phyloP scores from a whole-genome alignment of 1,140 invertebrate species.

The Lordiphosa mommai region DNA sequence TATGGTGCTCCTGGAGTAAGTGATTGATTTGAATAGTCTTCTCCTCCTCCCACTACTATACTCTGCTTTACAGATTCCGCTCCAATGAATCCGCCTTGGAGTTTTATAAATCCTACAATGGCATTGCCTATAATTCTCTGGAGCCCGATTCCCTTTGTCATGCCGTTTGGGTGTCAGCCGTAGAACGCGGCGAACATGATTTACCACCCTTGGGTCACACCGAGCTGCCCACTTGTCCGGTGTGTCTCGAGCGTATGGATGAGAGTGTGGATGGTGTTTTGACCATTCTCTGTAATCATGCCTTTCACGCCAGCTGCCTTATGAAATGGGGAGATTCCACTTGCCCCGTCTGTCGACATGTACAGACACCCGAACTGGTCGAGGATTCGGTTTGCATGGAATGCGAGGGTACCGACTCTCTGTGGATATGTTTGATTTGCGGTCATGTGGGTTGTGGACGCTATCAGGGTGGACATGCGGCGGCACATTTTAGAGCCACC shows the following conservation, averaged over 20 bases:
- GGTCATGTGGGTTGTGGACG: slow-evolving; percentile 98
- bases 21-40: background rate
- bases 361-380: slow-evolving; percentile 94
- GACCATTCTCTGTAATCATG: slow-evolving; percentile 99
- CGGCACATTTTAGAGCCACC: slow-evolving; percentile 94
- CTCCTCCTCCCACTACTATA: background rate
- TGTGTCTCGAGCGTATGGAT: slow-evolving; percentile 95
- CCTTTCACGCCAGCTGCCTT: slow-evolving; percentile 97
- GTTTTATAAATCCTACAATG: slow-evolving; percentile 97
- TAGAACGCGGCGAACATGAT: slow-evolving; percentile 90
- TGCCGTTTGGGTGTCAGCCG: slow-evolving; percentile 95
- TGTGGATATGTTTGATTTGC: slow-evolving; percentile 99
- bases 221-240: slow-evolving; percentile 97
- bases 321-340: slow-evolving; percentile 98
- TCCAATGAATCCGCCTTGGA: slow-evolving; percentile 89
- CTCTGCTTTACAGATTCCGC: slow-evolving; percentile 80
- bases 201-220: slow-evolving; percentile 89
- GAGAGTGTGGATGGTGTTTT: slow-evolving; percentile 98
- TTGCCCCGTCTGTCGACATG: slow-evolving; percentile 90
- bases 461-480: slow-evolving; percentile 84
- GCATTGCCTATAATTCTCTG: slow-evolving; percentile 93
- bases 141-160: slow-evolving; percentile 95
- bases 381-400: slow-evolving; percentile 91
- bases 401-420: slow-evolving; percentile 88
- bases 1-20: slow-evolving; percentile 93